These are phyloP conservation scores for Baryphthengus martii DNA, from an alignment of 2,113 vertebrate genomes.

Conservation along the genomic window DNA sequence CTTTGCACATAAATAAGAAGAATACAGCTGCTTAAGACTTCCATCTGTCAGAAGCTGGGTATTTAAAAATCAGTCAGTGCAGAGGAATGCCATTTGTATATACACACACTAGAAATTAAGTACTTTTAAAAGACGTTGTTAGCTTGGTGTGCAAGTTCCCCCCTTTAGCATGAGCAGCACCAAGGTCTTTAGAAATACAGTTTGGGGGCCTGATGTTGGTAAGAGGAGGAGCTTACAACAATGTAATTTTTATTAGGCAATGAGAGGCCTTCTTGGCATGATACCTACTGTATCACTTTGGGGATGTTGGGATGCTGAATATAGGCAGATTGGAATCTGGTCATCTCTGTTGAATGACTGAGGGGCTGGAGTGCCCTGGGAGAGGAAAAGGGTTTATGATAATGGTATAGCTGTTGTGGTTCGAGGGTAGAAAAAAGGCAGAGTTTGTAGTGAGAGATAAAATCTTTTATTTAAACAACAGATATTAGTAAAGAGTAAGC, in stretches of 20 bases:
- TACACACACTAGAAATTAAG: background rate
- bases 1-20: background rate
- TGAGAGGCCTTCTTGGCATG: background rate
- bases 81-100: background rate
- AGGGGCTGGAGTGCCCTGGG: background rate
- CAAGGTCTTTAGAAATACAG: background rate
- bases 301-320: background rate
- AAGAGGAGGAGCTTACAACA: background rate
- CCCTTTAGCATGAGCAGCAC: background rate
- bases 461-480: background rate
- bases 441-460: background rate
- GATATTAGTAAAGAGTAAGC: background rate
- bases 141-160: background rate
- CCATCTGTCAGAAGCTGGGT: background rate
- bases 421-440: background rate
- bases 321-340: background rate
- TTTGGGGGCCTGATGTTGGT: background rate
- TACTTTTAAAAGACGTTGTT: background rate
- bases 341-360: background rate
- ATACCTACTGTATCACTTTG: background rate
- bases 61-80: background rate
- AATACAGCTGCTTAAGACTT: background rate
- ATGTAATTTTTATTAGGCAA: background rate
- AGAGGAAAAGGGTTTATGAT: background rate
- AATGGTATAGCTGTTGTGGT: rapidly evolving